phyloP scores from a whole-genome alignment of 2,113 vertebrate species.

The Colius striatus region DNA sequence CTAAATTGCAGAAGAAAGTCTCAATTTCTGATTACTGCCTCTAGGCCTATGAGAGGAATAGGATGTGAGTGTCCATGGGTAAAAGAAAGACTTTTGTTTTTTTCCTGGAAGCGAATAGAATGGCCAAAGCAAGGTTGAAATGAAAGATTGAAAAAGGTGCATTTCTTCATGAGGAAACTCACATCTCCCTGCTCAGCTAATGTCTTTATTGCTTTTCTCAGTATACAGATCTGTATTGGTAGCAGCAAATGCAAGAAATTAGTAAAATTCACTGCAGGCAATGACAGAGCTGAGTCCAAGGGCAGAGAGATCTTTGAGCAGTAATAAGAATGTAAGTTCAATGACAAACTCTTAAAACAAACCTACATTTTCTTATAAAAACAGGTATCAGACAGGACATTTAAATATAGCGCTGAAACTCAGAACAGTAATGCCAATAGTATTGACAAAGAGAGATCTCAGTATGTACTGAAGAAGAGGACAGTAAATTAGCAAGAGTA shows the following conservation, averaged over 20 bases:
- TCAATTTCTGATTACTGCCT: background rate
- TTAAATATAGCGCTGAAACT: background rate
- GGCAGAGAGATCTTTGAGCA: background rate
- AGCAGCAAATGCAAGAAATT: background rate
- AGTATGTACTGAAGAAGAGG: background rate
- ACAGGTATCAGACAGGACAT: background rate
- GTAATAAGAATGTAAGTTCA: background rate
- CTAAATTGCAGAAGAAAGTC: background rate
- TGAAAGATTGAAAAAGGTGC: fast-evolving
- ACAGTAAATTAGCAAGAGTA: background rate
- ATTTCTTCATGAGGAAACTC: background rate
- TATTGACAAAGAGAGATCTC: background rate
- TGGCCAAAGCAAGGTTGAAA: background rate
- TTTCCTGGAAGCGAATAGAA: background rate
- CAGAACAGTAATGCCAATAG: background rate
- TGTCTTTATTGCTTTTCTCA: background rate
- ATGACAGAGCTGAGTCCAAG: background rate
- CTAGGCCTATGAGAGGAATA: background rate
- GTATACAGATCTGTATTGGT: fast-evolving
- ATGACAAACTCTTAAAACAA: background rate
- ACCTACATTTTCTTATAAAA: background rate
- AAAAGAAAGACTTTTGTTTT: background rate
- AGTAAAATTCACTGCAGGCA: background rate
- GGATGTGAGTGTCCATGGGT: background rate
- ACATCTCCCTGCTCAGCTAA: background rate